phyloP scores from a whole-genome alignment of 1,140 invertebrate species.

The Argopecten irradians region DNA sequence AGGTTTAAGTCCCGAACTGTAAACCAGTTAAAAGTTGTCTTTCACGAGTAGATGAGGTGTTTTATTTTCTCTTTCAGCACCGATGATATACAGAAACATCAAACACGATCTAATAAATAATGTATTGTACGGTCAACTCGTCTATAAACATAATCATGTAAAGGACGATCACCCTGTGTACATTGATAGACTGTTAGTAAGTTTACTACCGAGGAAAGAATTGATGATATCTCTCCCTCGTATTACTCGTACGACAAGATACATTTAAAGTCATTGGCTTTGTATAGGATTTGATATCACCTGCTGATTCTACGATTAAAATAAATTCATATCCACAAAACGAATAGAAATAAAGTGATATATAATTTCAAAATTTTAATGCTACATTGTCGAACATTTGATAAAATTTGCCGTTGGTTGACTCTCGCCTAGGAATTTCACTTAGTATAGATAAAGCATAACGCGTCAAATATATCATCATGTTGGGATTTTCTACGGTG shows the following conservation, averaged over 20 bases:
- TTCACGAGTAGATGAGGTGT: background rate
- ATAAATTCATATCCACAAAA: background rate
- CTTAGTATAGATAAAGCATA: too few species aligned
- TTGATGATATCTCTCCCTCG: background rate
- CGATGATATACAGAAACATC: background rate
- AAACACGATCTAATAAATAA: background rate
- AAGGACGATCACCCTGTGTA: background rate
- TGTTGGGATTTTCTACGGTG: too few species aligned
- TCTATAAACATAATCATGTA: background rate
- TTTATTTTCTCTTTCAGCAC: background rate
- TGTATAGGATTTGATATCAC: background rate
- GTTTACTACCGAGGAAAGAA: background rate
- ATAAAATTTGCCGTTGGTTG: background rate
- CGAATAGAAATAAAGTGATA: background rate
- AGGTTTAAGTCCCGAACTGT: background rate
- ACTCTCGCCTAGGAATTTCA: too few species aligned
- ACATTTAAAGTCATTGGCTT: background rate
- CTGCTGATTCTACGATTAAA: background rate
- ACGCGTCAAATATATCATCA: too few species aligned
- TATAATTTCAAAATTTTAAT: background rate
- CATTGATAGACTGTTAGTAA: background rate
- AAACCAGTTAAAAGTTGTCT: slow-evolving; percentile 16
- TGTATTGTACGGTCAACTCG: background rate
- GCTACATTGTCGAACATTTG: background rate
- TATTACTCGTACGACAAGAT: background rate